Evolutionary conservation across 2,113 vertebrate species (phyloP).

Genomic region (Heloderma charlesbogerti): DNA sequence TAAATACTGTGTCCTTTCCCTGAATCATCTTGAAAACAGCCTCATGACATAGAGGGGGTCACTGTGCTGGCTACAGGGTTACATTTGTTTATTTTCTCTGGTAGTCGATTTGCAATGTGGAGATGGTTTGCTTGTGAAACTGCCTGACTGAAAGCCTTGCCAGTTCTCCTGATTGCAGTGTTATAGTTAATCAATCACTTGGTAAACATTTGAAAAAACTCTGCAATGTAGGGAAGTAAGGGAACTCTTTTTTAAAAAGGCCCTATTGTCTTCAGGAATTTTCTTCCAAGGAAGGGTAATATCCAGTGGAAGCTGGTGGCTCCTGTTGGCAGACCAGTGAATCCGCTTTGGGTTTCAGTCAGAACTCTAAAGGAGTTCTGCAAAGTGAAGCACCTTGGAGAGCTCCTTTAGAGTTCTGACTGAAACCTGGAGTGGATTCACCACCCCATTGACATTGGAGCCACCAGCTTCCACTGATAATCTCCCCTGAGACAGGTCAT

Average conservation of each 20-base stretch:
- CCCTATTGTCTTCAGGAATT: fast-evolving
- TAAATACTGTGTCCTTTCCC: background rate
- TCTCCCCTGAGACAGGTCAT: fast-evolving
- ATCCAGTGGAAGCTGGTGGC: too few relatives aligned
- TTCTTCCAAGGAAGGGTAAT: background rate
- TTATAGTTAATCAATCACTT: background rate
- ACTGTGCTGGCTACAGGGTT: fast-evolving
- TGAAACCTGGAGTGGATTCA: too few relatives aligned
- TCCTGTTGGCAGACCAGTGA: too few relatives aligned
- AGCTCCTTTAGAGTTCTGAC: too few relatives aligned
- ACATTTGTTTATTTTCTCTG: background rate
- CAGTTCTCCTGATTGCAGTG: background rate
- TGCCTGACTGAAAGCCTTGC: background rate
- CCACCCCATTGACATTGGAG: too few relatives aligned
- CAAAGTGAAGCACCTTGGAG: too few relatives aligned
- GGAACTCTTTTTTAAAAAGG: too few relatives aligned
- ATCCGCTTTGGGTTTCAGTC: too few relatives aligned
- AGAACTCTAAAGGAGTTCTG: too few relatives aligned
- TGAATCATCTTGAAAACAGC: fast-evolving
- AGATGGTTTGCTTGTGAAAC: background rate
- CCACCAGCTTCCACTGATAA: too few relatives aligned
- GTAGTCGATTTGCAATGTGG: background rate
- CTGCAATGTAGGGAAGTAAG: fast-evolving
- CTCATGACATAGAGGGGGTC: background rate
- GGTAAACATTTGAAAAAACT: background rate